A percentile compares a stretch with the other conserved stretches of the same genome.
Conservation (phyloP, 2,113 vertebrate species). For the Oxyura jamaicensis region DNA sequence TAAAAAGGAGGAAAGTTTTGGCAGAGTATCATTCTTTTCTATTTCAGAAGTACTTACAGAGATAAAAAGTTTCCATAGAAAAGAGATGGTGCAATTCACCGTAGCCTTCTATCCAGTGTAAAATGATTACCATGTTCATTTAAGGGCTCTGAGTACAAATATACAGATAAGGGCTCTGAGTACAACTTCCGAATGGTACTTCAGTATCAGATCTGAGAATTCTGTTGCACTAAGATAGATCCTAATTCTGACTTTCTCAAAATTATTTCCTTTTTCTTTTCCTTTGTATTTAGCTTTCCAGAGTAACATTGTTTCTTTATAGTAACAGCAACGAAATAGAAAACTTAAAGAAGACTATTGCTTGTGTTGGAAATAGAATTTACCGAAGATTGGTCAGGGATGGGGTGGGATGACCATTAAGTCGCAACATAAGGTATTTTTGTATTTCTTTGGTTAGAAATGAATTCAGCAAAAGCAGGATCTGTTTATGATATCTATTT, state of each 20-base stretch:
- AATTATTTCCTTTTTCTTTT: neutral
- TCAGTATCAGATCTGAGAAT: neutral
- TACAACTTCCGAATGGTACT: neutral
- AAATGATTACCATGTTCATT: neutral
- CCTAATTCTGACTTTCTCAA: neutral
- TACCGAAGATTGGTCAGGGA: neutral
- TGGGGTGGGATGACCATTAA: neutral
- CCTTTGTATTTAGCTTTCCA: neutral
- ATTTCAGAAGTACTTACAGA: neutral
- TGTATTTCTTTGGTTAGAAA: neutral
- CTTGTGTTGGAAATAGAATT: neutral
- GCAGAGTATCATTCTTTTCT: neutral
- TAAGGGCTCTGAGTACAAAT: neutral
- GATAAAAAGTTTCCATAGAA: neutral
- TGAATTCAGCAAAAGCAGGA: neutral
- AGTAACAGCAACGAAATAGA: neutral
- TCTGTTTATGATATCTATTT: neutral
- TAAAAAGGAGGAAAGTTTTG: neutral
- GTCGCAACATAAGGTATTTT: neutral
- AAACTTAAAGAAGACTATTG: neutral
- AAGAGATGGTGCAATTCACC: neutral
- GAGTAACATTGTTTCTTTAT: neutral
- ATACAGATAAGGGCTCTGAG: neutral
- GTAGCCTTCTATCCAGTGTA: neutral
- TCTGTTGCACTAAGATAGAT: neutral